Percentiles rank a stretch among this genome's conserved stretches.
phyloP scores from a whole-genome alignment of 1,140 invertebrate genomes.

The Chironomus striatipennis region DNA sequence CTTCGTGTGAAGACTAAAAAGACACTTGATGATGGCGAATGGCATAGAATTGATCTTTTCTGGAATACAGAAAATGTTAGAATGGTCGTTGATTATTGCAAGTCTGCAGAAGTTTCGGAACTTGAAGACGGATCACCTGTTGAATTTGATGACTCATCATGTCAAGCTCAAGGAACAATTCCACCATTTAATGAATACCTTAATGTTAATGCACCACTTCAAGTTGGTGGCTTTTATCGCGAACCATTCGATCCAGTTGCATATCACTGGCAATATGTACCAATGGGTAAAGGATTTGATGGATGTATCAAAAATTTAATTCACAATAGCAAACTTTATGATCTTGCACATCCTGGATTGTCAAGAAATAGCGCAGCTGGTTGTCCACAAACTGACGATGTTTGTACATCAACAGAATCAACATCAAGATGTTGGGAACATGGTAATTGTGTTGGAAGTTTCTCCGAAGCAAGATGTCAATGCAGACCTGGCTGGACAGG shows the following conservation, averaged over 20 bases:
- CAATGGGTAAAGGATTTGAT: conserved; percentile 79
- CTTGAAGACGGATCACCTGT: conserved; percentile 78
- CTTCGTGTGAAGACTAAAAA: conserved; percentile 79
- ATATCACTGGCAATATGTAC: conserved; percentile 80
- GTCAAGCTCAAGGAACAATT: conserved; percentile 79
- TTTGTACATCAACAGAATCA: conserved; percentile 71
- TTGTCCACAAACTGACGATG: conserved; percentile 83
- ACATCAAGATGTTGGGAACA: conserved; percentile 82
- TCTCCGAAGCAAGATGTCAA: conserved; percentile 79
- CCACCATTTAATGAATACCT: conserved; percentile 94
- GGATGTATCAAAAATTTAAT: conserved; percentile 93
- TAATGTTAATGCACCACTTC: conserved; percentile 90
- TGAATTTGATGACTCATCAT: conserved; percentile 76
- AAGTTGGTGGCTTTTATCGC: conserved; percentile 83
- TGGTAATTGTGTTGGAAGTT: conserved; percentile 85
- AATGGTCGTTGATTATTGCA: conserved; percentile 88
- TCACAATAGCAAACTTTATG: conserved; percentile 92
- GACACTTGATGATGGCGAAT: conserved; percentile 84
- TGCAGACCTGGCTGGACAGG: conserved; percentile 90
- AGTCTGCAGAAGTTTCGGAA: conserved; percentile 75
- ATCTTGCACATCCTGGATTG: conserved; percentile 79
- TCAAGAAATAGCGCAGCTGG: conserved; percentile 75
- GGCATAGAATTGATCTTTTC: conserved; percentile 92
- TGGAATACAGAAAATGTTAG: conserved; percentile 88
- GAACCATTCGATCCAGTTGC: conserved; percentile 77